Evolutionary conservation across 2,113 vertebrate species (phyloP).

Genomic region (Actenoides lindsayi): DNA sequence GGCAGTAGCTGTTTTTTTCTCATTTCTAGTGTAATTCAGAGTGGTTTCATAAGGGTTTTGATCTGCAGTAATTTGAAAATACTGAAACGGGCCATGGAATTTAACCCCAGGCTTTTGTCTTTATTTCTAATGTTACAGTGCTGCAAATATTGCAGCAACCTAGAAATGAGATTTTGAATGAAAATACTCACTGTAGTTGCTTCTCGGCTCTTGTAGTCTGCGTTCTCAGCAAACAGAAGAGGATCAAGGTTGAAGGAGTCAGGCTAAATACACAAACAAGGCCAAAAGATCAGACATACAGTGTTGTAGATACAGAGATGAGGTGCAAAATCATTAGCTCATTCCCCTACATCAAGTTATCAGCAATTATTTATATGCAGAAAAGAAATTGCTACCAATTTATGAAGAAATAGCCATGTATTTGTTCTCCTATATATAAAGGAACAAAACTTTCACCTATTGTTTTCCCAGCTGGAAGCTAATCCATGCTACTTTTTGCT

Average conservation of each 20-base stretch:
- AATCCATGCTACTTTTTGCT: not conserved
- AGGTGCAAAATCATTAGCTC: not conserved
- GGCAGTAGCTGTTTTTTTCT: not conserved
- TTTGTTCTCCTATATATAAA: not conserved
- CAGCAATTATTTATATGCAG: not conserved
- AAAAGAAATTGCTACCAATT: not conserved
- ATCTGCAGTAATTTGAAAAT: not conserved
- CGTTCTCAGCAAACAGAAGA: not conserved
- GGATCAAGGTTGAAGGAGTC: not conserved
- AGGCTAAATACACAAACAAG: not conserved
- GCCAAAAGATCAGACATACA: not conserved
- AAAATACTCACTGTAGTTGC: not conserved
- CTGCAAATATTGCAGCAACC: not conserved
- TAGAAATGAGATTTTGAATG: not conserved
- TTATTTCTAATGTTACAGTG: not conserved
- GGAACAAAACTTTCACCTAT: not conserved
- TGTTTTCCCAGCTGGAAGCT: slow-evolving; percentile 48
- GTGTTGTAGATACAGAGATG: not conserved
- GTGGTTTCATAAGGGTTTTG: not conserved
- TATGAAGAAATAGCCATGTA: not conserved
- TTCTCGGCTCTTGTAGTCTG: not conserved
- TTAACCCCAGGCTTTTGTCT: not conserved
- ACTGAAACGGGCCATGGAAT: not conserved
- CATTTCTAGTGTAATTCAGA: not conserved
- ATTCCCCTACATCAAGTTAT: not conserved